Percentiles rank a stretch among this genome's conserved stretches.
Conservation (phyloP, 1,140 invertebrate species). For the Brachionus asplanchnoidis region DNA sequence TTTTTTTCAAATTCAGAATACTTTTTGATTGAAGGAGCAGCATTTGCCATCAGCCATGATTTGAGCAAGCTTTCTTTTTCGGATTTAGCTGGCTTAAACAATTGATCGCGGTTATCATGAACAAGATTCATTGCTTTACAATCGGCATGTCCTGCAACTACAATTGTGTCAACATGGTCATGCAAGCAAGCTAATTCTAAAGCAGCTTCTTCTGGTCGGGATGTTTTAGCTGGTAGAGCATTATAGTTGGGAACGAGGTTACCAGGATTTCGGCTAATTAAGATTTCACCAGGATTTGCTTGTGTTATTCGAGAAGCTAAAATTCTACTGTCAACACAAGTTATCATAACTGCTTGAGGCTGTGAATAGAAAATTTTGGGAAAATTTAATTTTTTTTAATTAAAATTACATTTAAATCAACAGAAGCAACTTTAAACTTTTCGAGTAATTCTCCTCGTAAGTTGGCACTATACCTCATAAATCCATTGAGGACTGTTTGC, state of each 20-base stretch:
- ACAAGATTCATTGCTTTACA: constrained; percentile 65
- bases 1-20: constrained; percentile 69
- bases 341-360: constrained; percentile 92
- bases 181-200: constrained; percentile 84
- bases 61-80: constrained; percentile 64
- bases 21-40: constrained; percentile 71
- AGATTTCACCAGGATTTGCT: constrained; percentile 92
- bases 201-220: constrained; percentile 82
- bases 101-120: constrained; percentile 19
- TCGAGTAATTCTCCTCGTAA: not conserved
- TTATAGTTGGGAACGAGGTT: constrained; percentile 49
- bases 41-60: constrained; percentile 84
- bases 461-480: not conserved
- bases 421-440: constrained; percentile 6
- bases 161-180: constrained; percentile 85
- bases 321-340: constrained; percentile 94
- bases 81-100: not conserved
- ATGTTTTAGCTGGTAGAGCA: constrained; percentile 44
- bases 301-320: constrained; percentile 88
- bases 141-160: constrained; percentile 92
- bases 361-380: not conserved
- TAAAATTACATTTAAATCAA: not conserved
- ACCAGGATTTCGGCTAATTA: constrained; percentile 86
- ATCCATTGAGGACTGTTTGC: constrained; percentile 3
- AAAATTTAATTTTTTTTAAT: constrained; percentile 56